These are phyloP conservation scores for Ptilorrhoa leucosticta DNA, from an alignment of 2,113 vertebrate species.

Conservation along the genomic window DNA sequence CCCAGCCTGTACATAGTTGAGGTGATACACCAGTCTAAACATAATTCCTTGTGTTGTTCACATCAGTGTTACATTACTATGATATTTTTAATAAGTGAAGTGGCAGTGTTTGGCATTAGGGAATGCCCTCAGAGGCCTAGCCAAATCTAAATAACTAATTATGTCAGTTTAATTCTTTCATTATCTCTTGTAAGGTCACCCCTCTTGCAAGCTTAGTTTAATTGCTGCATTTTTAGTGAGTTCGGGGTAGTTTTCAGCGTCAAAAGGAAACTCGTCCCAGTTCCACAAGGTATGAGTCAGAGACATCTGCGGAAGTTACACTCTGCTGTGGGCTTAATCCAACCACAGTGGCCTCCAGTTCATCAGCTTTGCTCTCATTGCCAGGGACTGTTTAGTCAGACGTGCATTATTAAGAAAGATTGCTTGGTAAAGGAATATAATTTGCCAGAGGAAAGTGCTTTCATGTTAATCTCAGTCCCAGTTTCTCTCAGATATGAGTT, in stretches of 20 bases:
- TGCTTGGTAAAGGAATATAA: background rate
- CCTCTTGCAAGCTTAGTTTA: background rate
- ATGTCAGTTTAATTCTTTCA: background rate
- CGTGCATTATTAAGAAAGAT: constrained; percentile 7
- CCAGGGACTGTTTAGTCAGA: constrained; percentile 40
- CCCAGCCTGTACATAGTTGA: background rate
- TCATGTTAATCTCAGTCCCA: background rate
- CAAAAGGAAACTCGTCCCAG: constrained; percentile 31
- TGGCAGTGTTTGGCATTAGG: background rate
- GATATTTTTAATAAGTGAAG: background rate
- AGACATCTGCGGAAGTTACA: constrained; percentile 36
- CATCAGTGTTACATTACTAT: background rate
- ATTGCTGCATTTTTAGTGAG: background rate
- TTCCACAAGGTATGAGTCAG: constrained; percentile 57
- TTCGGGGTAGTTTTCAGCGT: background rate
- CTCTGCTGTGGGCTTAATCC: constrained; percentile 21
- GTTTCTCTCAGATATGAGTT: background rate
- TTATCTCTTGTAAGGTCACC: background rate
- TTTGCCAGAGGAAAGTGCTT: background rate
- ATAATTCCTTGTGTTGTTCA: background rate
- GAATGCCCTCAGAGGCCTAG: background rate
- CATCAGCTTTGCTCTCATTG: constrained; percentile 28
- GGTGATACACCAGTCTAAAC: background rate
- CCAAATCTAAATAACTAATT: background rate
- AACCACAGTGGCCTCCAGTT: background rate